These are phyloP conservation scores for Thyatira batis DNA, from an alignment of 2,888 invertebrate genomes.

Conservation along the genomic window DNA sequence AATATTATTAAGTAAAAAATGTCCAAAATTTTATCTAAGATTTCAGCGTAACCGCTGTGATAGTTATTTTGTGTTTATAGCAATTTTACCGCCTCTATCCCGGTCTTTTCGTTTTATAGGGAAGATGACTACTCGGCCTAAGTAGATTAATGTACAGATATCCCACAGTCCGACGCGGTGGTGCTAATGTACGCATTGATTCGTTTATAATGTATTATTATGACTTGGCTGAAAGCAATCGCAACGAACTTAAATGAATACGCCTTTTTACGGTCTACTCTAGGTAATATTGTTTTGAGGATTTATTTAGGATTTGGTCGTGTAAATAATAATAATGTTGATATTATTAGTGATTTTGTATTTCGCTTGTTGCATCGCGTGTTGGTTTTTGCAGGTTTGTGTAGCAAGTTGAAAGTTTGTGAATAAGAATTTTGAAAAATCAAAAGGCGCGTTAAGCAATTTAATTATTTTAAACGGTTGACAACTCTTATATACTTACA, in stretches of 20 bases:
- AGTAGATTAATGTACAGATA: conserved; percentile 7
- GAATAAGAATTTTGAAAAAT: neutral
- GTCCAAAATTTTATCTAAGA: conserved; percentile 53
- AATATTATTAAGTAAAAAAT: conserved; percentile 53
- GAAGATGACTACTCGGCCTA: neutral
- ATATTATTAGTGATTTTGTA: conserved; percentile 36
- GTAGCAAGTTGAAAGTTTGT: neutral
- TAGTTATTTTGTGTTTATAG: conserved; percentile 60
- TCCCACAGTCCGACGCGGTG: conserved; percentile 22
- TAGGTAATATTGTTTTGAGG: conserved; percentile 10
- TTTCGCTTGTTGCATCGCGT: conserved; percentile 17
- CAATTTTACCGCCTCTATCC: conserved; percentile 31
- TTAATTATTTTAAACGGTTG: neutral
- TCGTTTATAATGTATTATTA: conserved; percentile 14
- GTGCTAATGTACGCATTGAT: conserved; percentile 24
- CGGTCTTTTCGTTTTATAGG: neutral
- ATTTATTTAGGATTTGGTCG: conserved; percentile 19
- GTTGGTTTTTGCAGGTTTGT: conserved; percentile 17
- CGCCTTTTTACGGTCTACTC: conserved; percentile 1
- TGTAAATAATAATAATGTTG: conserved; percentile 36
- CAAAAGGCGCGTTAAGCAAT: neutral
- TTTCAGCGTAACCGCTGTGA: conserved; percentile 53
- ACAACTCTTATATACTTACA: neutral
- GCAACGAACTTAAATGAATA: conserved; percentile 3
- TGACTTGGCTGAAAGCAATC: conserved; percentile 11